Percentiles rank a stretch among this genome's conserved stretches.
Evolutionary conservation across 2,113 vertebrate genomes (phyloP).

Genomic region (Brachyistius frenatus): DNA sequence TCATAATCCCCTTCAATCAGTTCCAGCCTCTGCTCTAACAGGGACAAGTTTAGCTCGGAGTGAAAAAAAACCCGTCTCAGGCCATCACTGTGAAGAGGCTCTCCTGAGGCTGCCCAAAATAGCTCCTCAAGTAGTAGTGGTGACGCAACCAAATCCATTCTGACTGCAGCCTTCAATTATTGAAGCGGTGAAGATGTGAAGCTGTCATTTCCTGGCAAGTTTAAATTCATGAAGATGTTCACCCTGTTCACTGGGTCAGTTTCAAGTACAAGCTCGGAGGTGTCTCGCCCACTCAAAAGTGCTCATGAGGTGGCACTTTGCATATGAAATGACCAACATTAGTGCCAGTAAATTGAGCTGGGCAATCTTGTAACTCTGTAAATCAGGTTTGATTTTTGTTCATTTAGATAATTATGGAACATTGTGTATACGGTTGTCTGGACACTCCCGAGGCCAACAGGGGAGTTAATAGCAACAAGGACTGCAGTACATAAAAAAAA

Average conservation of each 20-base stretch:
- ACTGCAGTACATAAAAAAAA: no score
- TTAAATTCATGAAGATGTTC: constrained; percentile 31
- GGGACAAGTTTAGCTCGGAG: constrained; percentile 48
- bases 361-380: not conserved
- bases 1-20: constrained; percentile 25
- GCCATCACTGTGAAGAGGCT: constrained; percentile 48
- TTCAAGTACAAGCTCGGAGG: not conserved
- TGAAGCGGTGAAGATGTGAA: constrained; percentile 37
- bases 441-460: not conserved
- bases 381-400: not conserved
- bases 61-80: constrained; percentile 30
- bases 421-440: not conserved
- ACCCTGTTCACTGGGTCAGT: constrained; percentile 53
- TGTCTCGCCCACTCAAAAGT: not conserved
- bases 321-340: not conserved
- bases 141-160: constrained; percentile 57
- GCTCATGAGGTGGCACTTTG: not conserved
- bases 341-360: not conserved
- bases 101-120: constrained; percentile 64
- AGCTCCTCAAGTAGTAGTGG: constrained; percentile 69
- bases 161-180: constrained; percentile 62
- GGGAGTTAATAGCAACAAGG: not conserved
- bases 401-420: no score
- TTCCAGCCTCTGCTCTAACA: constrained; percentile 13
- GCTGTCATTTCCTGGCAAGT: constrained; percentile 42